Evolutionary conservation across 2,888 invertebrate genomes (phyloP).

Genomic region (Buathra laborator): DNA sequence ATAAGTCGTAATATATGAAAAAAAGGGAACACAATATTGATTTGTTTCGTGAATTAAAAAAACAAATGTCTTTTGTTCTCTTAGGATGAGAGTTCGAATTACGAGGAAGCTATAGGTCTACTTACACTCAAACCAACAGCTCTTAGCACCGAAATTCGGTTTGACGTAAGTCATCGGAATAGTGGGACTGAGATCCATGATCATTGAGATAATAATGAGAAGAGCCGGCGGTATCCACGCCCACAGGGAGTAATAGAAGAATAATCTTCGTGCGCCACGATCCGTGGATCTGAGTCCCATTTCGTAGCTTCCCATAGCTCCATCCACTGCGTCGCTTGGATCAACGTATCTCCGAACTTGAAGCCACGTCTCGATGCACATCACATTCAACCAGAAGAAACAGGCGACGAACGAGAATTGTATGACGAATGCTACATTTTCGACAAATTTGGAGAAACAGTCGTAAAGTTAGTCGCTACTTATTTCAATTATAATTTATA

Average conservation of each 20-base stretch:
- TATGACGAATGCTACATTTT: constrained; percentile 87
- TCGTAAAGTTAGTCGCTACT: not conserved
- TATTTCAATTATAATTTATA: constrained; percentile 42
- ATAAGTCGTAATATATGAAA: too few relatives aligned
- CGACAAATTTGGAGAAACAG: constrained; percentile 41
- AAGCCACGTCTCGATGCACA: constrained; percentile 89
- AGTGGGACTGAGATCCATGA: constrained; percentile 88
- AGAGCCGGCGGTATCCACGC: constrained; percentile 87
- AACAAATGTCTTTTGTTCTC: not conserved
- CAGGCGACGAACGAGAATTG: constrained; percentile 89
- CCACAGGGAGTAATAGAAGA: constrained; percentile 88
- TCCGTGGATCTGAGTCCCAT: constrained; percentile 13
- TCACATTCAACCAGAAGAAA: constrained; percentile 90
- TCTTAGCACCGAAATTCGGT: constrained; percentile 87
- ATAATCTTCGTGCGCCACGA: constrained; percentile 76
- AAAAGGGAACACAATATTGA: too few relatives aligned
- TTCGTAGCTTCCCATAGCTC: not conserved
- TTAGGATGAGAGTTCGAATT: not conserved
- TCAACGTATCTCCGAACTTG: constrained; percentile 84
- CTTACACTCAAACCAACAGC: constrained; percentile 89
- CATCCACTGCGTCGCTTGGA: constrained; percentile 52
- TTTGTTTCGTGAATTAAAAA: not conserved
- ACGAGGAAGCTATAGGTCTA: constrained; percentile 59
- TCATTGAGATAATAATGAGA: constrained; percentile 87
- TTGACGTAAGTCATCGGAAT: constrained; percentile 88